Evolutionary conservation across 2,888 invertebrate genomes (phyloP), one percentile per base, ranked within the genome.

Genomic region (Drosophila phalerata): DNA sequence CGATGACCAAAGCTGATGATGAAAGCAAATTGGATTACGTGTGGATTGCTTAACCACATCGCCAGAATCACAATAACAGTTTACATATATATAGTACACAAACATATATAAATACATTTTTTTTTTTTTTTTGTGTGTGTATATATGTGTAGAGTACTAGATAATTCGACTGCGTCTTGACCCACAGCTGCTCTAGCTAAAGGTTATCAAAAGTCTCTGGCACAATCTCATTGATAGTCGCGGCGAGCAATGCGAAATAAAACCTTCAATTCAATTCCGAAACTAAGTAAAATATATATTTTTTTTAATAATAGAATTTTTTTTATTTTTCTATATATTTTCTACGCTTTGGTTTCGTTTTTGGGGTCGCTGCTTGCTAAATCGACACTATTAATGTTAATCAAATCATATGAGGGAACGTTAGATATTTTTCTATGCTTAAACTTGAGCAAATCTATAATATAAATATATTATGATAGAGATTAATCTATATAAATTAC

Each of bases 11-110:
- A 73, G 64, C 47, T 69, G 75, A 51, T 45, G 58, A 70, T 69
- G 64, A 69, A 63, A 67, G 56, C 68, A 66, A 83, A 82, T 81
- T 81, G 83, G 80, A 85, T 79, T 85, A 85, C 85, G 85, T 81
- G 85, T 72, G 61, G 65, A 69, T 85, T 79, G 82, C 68, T 72
- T 65, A 75, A 81, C 52, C 60, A 55, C 61, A 43, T 52, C 51
- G 40, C 8, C 56, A 61, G 34, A 19, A 32, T 5, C 38, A 53
- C 56, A 55, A 61, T 32, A 56, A 37, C 15, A 38, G 34, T 28
- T 53, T 40, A 49, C 32, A 43, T 11, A 49, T 3, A 28, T 17
- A 25, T 1, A 49, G 3, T 19, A 55, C 9, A 38, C 22, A 45
- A 3, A 60, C 10, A 28, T 34, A 42, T 9, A 19, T 28, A 10